A percentile compares a stretch with the other conserved stretches of the same genome.
These are phyloP conservation scores for Callocephalon fimbriatum DNA, from an alignment of 2,113 vertebrate genomes.

Conservation along the genomic window DNA sequence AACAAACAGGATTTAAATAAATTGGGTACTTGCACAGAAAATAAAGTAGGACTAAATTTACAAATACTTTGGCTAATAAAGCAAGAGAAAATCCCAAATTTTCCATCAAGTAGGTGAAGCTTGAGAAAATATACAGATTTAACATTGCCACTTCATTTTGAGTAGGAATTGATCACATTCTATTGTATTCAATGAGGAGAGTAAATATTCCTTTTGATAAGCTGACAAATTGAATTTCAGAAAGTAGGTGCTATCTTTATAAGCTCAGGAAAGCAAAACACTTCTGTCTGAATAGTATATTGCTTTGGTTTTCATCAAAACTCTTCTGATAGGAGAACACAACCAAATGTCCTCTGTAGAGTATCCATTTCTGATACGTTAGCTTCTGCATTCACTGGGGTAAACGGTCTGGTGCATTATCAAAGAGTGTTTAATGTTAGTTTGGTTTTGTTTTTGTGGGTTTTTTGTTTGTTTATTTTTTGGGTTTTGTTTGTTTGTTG, in stretches of 20 bases:
- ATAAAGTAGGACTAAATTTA: not conserved
- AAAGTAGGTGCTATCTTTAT: not conserved
- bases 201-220: not conserved
- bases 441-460: not conserved
- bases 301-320: not conserved
- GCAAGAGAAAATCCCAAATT: not conserved
- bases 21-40: not conserved
- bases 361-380: not conserved
- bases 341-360: not conserved
- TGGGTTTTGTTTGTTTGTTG: no score
- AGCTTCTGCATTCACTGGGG: not conserved
- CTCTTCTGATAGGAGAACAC: not conserved
- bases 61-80: not conserved
- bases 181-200: not conserved
- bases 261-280: not conserved
- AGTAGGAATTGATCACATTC: not conserved
- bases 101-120: not conserved
- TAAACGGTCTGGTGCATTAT: not conserved
- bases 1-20: not conserved
- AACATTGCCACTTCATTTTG: not conserved
- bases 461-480: no score
- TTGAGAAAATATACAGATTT: not conserved
- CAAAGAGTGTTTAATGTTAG: not conserved
- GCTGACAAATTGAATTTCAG: not conserved
- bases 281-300: not conserved